A percentile compares a stretch with the other conserved stretches of the same genome.
phyloP scores from a whole-genome alignment of 2,113 vertebrate genomes.

The Eulacestoma nigropectus region DNA sequence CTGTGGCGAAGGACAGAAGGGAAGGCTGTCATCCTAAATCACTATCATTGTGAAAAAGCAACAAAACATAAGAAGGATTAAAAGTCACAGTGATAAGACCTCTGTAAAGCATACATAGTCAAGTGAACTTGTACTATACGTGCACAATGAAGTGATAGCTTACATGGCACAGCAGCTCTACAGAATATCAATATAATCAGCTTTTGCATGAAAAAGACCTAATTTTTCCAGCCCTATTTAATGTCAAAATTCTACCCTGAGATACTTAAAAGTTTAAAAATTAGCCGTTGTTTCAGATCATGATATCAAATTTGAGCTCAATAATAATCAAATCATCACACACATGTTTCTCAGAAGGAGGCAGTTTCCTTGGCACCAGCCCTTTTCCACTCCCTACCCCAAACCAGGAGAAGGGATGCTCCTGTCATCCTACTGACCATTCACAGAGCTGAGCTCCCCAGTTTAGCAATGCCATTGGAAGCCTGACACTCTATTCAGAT shows the following conservation, averaged over 20 bases:
- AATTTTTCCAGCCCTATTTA: not conserved
- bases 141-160: not conserved
- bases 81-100: not conserved
- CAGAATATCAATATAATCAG: not conserved
- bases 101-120: not conserved
- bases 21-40: constrained; percentile 85
- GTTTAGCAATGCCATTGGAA: not conserved
- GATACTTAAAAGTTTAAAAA: not conserved
- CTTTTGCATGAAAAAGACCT: not conserved
- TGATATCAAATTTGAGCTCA: not conserved
- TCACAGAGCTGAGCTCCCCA: not conserved
- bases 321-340: not conserved
- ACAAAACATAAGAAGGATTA: not conserved
- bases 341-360: not conserved
- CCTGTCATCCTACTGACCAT: not conserved
- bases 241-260: not conserved
- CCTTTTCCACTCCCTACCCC: not conserved
- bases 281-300: not conserved
- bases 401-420: not conserved
- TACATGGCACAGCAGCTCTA: not conserved
- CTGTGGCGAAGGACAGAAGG: constrained; percentile 79
- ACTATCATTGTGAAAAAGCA: too few species aligned
- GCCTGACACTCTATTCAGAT: not conserved
- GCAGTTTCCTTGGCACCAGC: not conserved
- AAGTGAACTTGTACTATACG: not conserved